Conservation (phyloP, 2,797 vertebrate genomes). For the Discoglossus pictus region DNA sequence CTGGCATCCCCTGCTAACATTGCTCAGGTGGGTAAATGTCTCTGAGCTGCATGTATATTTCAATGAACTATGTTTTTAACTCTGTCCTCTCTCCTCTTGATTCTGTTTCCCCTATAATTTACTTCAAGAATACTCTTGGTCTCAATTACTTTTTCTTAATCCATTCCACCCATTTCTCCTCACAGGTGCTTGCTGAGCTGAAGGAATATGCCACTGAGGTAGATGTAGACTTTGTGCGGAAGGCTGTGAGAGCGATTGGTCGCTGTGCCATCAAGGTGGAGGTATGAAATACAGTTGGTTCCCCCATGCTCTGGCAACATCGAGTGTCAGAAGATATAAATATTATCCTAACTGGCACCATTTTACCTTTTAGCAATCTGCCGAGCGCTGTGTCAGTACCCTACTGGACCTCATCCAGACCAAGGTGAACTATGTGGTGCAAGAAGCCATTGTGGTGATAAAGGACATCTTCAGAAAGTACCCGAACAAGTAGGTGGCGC, state of each 20-base stretch:
- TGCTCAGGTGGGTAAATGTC: constrained; percentile 84
- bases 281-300: constrained; percentile 67
- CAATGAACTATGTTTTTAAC: too few species aligned
- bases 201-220: constrained; percentile 97
- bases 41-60: background rate
- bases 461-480: constrained; percentile 99
- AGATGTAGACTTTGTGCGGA: constrained; percentile 95
- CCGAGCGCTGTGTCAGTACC: constrained; percentile 93
- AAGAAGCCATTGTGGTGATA: constrained; percentile 97
- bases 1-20: constrained; percentile 98
- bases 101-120: background rate
- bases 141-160: too few species aligned
- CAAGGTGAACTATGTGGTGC: constrained; percentile 97
- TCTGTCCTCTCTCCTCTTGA: background rate
- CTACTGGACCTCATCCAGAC: constrained; percentile 95
- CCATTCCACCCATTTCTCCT: background rate
- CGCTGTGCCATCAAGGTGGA: constrained; percentile 98
- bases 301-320: too few species aligned
- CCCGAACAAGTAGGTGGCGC: constrained; percentile 95
- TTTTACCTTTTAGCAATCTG: constrained; percentile 81
- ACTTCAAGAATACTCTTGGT: too few species aligned
- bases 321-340: too few species aligned
- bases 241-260: constrained; percentile 93
- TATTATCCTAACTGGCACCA: too few species aligned
- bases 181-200: constrained; percentile 91